Conservation (phyloP, 2,888 invertebrate genomes). For the Abrostola triplasia region DNA sequence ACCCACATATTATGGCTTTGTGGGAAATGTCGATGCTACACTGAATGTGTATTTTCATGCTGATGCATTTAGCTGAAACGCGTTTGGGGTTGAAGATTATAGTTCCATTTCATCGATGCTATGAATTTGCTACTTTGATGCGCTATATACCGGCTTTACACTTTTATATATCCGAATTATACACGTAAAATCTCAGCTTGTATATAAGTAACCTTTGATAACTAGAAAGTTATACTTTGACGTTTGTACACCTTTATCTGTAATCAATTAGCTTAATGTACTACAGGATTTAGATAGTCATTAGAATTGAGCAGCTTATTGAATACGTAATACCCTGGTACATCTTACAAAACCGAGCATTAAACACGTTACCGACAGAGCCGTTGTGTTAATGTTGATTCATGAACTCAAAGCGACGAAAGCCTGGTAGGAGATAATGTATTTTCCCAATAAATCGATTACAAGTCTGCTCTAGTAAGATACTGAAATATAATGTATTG, state of each 20-base stretch:
- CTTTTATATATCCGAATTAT: no score
- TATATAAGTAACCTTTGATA: no score
- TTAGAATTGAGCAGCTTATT: neutral
- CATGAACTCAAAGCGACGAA: conserved; percentile 4
- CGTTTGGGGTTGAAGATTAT: conserved; percentile 29
- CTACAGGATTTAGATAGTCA: no score
- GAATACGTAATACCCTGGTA: neutral
- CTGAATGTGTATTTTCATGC: conserved; percentile 23
- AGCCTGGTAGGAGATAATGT: conserved; percentile 10
- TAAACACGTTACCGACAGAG: neutral
- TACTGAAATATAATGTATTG: conserved; percentile 37
- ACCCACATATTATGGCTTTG: conserved; percentile 40
- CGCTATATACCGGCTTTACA: no score
- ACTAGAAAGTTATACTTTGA: no score
- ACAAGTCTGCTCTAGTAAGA: conserved; percentile 22
- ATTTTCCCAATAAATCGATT: conserved; percentile 45
- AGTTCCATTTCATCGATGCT: conserved; percentile 16
- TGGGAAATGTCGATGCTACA: conserved; percentile 37
- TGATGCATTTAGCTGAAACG: conserved; percentile 44
- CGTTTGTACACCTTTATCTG: no score
- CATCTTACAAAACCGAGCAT: neutral
- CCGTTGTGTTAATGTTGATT: conserved; percentile 28
- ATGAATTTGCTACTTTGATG: conserved; percentile 15
- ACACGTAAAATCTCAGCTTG: no score
- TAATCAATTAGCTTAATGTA: no score